A percentile compares a stretch with the other conserved stretches of the same genome.
phyloP scores from a whole-genome alignment of 2,888 invertebrate species.

The Myathropa florea region DNA sequence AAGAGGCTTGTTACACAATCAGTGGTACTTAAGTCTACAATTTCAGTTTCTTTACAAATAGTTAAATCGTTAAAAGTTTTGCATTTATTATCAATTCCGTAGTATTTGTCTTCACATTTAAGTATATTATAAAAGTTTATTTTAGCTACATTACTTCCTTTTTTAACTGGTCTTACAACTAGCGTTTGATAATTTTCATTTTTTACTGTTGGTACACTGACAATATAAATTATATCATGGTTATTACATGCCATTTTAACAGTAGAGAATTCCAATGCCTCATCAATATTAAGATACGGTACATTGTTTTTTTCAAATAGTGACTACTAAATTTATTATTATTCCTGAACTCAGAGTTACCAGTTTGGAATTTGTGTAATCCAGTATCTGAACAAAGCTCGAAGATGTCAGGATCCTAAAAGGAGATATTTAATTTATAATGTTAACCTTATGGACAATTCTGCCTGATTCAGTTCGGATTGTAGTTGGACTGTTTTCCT shows the following conservation, averaged over 20 bases:
- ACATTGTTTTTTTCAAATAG: background rate
- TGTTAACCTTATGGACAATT: too few relatives aligned
- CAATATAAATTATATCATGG: constrained; percentile 14
- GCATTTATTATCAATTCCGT: background rate
- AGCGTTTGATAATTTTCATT: too few relatives aligned
- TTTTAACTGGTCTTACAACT: too few relatives aligned
- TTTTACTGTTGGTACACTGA: too few relatives aligned
- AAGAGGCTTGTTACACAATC: constrained; percentile 17
- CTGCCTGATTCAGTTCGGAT: too few relatives aligned
- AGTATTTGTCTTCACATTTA: background rate
- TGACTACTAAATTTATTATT: constrained; percentile 12
- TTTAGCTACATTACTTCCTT: background rate
- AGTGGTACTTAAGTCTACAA: constrained; percentile 27
- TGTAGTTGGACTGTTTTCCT: too few relatives aligned
- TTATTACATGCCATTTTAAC: constrained; percentile 43
- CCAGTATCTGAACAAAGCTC: background rate
- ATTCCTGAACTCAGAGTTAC: background rate
- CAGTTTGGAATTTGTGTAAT: background rate
- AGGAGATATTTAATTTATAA: background rate
- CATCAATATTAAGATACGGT: constrained; percentile 36
- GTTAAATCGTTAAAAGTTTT: background rate
- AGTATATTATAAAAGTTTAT: background rate
- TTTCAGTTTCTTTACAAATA: constrained; percentile 36
- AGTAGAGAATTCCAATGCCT: constrained; percentile 53
- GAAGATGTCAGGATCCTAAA: constrained; percentile 5